Evolutionary conservation across 2,113 vertebrate genomes (phyloP).

Genomic region (Heptranchias perlo): DNA sequence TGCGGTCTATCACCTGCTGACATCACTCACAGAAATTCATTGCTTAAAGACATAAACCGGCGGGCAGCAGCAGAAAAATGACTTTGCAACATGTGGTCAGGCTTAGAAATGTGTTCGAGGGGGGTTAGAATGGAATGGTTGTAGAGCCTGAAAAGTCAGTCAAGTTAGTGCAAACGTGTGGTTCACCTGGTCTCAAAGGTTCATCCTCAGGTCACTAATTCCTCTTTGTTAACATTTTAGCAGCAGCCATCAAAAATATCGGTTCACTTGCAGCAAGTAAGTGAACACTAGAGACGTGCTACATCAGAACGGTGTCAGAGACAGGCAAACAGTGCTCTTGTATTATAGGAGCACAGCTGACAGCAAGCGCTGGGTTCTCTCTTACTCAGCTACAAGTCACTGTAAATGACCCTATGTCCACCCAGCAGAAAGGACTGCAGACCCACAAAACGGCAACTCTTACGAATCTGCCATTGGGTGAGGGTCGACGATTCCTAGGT

Average conservation of each 20-base stretch:
- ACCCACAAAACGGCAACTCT: background rate
- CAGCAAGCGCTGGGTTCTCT: background rate
- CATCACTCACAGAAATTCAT: background rate
- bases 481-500: background rate
- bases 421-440: background rate
- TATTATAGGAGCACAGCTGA: background rate
- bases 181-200: background rate
- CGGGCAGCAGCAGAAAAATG: background rate
- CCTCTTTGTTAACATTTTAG: background rate
- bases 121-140: background rate
- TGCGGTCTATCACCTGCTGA: background rate
- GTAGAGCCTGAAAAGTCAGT: background rate
- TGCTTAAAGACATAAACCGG: background rate
- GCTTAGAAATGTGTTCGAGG: background rate
- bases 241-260: background rate
- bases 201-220: background rate
- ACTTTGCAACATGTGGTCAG: background rate
- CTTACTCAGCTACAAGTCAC: background rate
- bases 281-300: background rate
- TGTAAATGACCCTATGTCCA: background rate
- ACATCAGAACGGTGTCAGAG: background rate
- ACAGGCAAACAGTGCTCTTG: background rate
- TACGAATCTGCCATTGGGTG: background rate
- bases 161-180: background rate
- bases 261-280: background rate